Evolutionary conservation across 1,140 invertebrate species (phyloP), one percentile per base, ranked within the genome.

Genomic region (Odontomachus brunneus): DNA sequence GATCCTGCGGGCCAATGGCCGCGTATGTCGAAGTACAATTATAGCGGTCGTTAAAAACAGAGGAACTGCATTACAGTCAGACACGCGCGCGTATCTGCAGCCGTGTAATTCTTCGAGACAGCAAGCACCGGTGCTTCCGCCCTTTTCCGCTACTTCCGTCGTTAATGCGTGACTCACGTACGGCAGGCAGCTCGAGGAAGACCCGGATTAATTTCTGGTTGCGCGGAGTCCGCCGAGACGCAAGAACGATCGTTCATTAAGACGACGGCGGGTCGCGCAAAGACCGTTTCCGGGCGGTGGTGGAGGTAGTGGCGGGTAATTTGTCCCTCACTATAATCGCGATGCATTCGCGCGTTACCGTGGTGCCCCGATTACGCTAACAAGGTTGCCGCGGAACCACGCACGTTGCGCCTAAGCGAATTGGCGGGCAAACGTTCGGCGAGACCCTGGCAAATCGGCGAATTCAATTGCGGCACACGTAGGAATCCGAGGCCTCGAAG

Each of bases 331-430:
- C 48, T 60, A 83, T 87, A 84, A 88, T 87, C 65, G 69, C 53
- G 24, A 71, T 48, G 59, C 86, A 87, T 88, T 88, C 87, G 72
- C 82, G 51, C 83, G 85, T 88, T 88, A 88, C 60, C 60, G 82
- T 71, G 53, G 38, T 11, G 38, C 3, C 55, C 69, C 59, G 84
- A 88, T 88, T 84, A 85, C 72, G 49, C 63, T 89, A 90, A 89
- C 81, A 66, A 89, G 87, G 85, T 89, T 90, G 82, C 67, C 82
- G 67, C 75, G 69, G 73, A 84, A 88, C 89, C 78, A 89, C 83
- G 85, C 83, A 88, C 67, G 76, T 62, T 78, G 78, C 85, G 83
- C 82, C 81, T 87, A 88, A 89, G 89, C 82, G 84, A 90, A 90
- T 90, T 89, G 88, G 63, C 82, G 53, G 74, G 66, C 87, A 89